Percentiles rank a stretch among this genome's conserved stretches.
phyloP scores from a whole-genome alignment of 23 tunicate species.

The Styela clava region DNA sequence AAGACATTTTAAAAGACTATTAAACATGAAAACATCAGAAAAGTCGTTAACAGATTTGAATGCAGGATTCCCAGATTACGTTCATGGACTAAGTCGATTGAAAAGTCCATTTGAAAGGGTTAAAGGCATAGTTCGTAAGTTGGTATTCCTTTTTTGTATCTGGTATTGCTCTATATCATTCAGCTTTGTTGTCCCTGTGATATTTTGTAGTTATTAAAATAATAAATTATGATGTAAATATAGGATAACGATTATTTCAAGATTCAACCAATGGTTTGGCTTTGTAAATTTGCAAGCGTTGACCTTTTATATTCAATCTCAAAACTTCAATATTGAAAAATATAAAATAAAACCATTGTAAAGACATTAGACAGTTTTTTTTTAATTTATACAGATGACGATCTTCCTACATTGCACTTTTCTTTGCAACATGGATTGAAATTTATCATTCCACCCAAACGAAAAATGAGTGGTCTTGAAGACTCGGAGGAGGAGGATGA shows the following conservation, averaged over 20 bases:
- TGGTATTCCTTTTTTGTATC: neutral
- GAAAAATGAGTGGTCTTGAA: slow-evolving; percentile 14
- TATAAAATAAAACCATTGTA: no score
- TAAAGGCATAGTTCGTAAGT: slow-evolving; percentile 66
- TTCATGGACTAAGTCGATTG: slow-evolving; percentile 10
- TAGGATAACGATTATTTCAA: no score
- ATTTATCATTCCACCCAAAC: slow-evolving; percentile 62
- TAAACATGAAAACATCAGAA: neutral
- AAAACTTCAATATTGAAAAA: no score
- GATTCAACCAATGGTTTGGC: no score
- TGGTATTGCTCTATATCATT: no score
- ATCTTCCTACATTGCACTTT: slow-evolving; percentile 66
- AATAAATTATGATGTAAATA: no score
- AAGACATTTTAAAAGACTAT: neutral
- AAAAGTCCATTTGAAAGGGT: slow-evolving; percentile 47
- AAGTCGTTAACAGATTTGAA: neutral
- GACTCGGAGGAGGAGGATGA: slow-evolving; percentile 33
- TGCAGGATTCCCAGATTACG: slow-evolving; percentile 38
- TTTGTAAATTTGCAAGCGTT: no score
- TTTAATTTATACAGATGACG: no score
- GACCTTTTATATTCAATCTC: no score
- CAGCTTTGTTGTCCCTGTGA: no score
- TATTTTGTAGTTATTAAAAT: no score
- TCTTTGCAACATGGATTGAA: slow-evolving; percentile 71
- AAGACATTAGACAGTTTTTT: no score